A percentile compares a stretch with the other conserved stretches of the same genome.
Conservation (phyloP, 2,797 vertebrate genomes). For the Nyctalus aviator region DNA sequence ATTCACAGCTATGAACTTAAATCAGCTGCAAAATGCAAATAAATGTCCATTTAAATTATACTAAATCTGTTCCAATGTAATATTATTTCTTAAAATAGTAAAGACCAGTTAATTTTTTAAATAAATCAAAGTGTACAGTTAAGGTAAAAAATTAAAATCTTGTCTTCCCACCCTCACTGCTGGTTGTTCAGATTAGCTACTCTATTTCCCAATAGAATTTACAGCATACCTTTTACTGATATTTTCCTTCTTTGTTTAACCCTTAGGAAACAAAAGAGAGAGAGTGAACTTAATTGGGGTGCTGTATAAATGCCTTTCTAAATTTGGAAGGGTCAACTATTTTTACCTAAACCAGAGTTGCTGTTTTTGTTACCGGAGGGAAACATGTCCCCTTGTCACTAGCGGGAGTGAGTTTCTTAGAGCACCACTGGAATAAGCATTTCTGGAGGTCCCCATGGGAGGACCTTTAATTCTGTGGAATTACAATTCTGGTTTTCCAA, state of each 20-base stretch:
- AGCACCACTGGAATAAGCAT: not conserved
- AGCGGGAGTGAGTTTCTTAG: not conserved
- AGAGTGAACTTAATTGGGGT: not conserved
- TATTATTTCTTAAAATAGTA: constrained; percentile 21
- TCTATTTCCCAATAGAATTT: not conserved
- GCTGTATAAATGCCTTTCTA: not conserved
- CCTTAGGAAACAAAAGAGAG: not conserved
- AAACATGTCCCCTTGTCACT: not conserved
- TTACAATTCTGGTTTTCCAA: not conserved
- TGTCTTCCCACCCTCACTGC: not conserved
- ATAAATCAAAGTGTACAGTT: not conserved
- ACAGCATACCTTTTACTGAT: not conserved
- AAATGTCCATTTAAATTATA: constrained; percentile 70
- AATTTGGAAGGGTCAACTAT: not conserved
- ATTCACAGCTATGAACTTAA: constrained; percentile 48
- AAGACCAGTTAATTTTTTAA: not conserved
- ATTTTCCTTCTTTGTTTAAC: not conserved
- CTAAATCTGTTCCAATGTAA: not conserved
- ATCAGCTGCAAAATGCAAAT: constrained; percentile 69
- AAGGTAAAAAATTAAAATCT: not conserved
- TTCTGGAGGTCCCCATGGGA: not conserved
- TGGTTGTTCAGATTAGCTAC: not conserved
- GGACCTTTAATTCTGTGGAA: not conserved
- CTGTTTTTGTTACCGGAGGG: not conserved
- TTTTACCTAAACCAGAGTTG: not conserved